phyloP scores from a whole-genome alignment of 2,888 invertebrate species.

The Thymelicus lineola region DNA sequence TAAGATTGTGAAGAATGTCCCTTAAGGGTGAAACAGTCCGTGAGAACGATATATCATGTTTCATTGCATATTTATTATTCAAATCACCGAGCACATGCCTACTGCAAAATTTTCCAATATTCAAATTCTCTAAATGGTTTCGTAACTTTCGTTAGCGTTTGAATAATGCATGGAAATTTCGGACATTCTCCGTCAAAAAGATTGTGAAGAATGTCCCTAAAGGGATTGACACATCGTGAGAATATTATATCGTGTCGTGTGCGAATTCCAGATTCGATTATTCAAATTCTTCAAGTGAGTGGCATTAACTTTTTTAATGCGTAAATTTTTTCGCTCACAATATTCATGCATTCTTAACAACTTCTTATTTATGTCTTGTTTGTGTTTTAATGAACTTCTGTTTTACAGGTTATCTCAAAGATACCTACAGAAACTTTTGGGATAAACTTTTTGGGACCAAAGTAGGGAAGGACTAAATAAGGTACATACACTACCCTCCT shows the following conservation, averaged over 20 bases:
- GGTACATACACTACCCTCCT: no score
- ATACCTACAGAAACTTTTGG: no score
- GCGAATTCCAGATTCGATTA: conserved; percentile 27
- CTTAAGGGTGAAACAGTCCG: conserved; percentile 58
- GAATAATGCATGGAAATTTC: conserved; percentile 6
- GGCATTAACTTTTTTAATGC: background rate
- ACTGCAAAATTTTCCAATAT: conserved; percentile 38
- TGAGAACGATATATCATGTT: conserved; percentile 67
- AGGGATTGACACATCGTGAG: conserved; percentile 10
- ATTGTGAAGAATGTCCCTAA: conserved; percentile 10
- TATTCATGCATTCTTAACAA: background rate
- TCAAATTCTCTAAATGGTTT: conserved; percentile 30
- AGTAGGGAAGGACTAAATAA: no score
- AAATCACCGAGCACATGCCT: conserved; percentile 49
- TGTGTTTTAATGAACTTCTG: no score
- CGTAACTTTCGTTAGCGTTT: background rate
- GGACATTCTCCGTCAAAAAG: background rate
- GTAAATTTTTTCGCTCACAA: background rate
- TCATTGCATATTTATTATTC: conserved; percentile 48
- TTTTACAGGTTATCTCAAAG: no score
- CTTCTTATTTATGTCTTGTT: no score
- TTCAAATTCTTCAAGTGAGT: conserved; percentile 26
- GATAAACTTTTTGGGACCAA: no score
- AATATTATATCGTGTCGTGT: background rate
- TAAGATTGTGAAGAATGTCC: conserved; percentile 42